Base-by-base conservation (phyloP, 35 echinoderm and acorn worm genomes). In the Amphiura filiformis region DNA sequence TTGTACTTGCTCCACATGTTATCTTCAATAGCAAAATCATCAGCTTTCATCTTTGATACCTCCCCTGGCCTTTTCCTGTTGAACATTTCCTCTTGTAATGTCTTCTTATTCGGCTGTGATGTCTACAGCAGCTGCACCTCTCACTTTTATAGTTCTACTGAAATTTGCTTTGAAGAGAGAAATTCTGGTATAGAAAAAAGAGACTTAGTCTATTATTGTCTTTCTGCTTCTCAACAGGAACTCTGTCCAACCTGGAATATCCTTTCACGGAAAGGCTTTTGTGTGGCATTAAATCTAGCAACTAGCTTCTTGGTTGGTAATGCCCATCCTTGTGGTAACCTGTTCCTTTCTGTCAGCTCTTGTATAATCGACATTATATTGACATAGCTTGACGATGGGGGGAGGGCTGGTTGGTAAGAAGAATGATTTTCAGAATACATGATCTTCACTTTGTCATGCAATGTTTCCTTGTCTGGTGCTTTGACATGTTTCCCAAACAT, bases 61-160 rank as follows among this genome's bases (percentile, higher is more conserved):
- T 96, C 90, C 1, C 94, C 94, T 76, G 86, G 80, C 22, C 90
- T 5, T 86, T 87, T 96, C 14, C 87, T 33, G 30, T 96, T 96
- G 78, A 96, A 96, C 0, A 96, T 47, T 23, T 90, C 82, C 17
- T 93, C 17, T 39, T 44, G 78, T 30, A 61, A 75, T 85, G 31
- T 39, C 33, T 39, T 0, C 22, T 3, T 81, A 11, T 39, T 1
- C 1, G 31, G 0, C 34, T 37, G 26, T 37, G 1, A 32, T 89
- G 61, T n/a, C n/a, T n/a, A n/a, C 79, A 56, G 87, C 0, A 82
- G 79, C 57, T 35, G 44, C 38, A 57, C 0, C 32, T 89, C 49
- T 26, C 23, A 76, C 14, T 9, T 37, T 65, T 87, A 0, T 41
- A 39, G 61, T 38, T 64, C 1, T 0, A 84, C 75, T 32, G 84